These are phyloP conservation scores for Trissolcus basalis DNA, from an alignment of 1,140 invertebrate genomes.

Conservation along the genomic window DNA sequence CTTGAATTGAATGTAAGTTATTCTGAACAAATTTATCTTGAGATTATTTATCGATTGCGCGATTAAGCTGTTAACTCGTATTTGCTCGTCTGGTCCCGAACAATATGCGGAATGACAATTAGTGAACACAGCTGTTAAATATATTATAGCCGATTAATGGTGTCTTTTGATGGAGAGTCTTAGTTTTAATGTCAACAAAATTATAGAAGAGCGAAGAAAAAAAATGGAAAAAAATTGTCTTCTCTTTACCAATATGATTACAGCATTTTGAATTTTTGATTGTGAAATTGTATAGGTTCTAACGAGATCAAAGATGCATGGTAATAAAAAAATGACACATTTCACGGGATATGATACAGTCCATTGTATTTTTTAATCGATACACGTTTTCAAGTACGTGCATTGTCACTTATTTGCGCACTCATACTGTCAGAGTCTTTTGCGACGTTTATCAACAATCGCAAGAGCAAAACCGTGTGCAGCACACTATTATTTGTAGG, in stretches of 20 bases:
- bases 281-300: no score
- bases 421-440: slow-evolving; percentile 47
- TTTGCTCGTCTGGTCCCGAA: slow-evolving; percentile 50
- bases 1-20: slow-evolving; percentile 30
- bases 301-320: no score
- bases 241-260: not conserved
- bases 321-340: not conserved
- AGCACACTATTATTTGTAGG: slow-evolving; percentile 26
- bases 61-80: slow-evolving; percentile 54
- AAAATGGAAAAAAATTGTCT: not conserved
- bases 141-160: slow-evolving; percentile 43
- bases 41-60: slow-evolving; percentile 41
- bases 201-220: not conserved
- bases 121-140: slow-evolving; percentile 53
- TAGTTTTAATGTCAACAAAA: slow-evolving; percentile 21
- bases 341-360: not conserved
- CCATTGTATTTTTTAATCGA: slow-evolving; percentile 13
- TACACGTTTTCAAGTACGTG: slow-evolving; percentile 27
- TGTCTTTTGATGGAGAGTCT: slow-evolving; percentile 33
- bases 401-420: slow-evolving; percentile 49
- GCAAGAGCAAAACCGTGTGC: slow-evolving; percentile 7
- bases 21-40: slow-evolving; percentile 38
- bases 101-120: slow-evolving; percentile 51
- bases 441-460: slow-evolving; percentile 43
- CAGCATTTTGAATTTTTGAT: no score